Evolutionary conservation across 2,113 vertebrate genomes (phyloP).

Genomic region (Gopherus flavomarginatus): DNA sequence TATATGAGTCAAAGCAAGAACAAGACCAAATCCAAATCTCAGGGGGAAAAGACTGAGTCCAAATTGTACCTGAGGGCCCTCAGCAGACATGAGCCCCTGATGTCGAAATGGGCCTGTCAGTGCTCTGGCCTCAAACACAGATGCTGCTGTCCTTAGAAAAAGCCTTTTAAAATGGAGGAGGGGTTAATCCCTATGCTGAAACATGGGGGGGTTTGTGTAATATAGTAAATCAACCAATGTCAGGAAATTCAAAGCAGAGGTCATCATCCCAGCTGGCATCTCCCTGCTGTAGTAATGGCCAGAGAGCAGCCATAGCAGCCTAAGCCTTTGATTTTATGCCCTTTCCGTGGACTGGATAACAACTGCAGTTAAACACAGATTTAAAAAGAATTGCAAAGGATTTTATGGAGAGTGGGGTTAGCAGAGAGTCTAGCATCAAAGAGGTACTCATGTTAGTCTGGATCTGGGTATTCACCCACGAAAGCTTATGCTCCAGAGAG

Average conservation of each 20-base stretch:
- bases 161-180: background rate
- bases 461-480: no score
- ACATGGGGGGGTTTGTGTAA: background rate
- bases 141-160: background rate
- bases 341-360: background rate
- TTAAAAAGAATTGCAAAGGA: background rate
- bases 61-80: background rate
- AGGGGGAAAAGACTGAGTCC: background rate
- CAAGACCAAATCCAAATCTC: background rate
- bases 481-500: no score
- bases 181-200: background rate
- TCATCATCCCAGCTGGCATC: background rate
- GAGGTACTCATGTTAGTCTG: no score
- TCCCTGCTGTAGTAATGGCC: background rate
- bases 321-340: background rate
- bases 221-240: background rate
- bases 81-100: background rate
- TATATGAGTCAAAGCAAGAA: background rate
- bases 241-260: background rate
- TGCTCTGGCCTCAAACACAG: background rate
- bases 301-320: background rate
- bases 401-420: background rate
- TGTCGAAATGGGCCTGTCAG: background rate
- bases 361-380: background rate
- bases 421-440: background rate